Conservation (phyloP, 2,113 vertebrate species). For the Mesembrinibis cayennensis region DNA sequence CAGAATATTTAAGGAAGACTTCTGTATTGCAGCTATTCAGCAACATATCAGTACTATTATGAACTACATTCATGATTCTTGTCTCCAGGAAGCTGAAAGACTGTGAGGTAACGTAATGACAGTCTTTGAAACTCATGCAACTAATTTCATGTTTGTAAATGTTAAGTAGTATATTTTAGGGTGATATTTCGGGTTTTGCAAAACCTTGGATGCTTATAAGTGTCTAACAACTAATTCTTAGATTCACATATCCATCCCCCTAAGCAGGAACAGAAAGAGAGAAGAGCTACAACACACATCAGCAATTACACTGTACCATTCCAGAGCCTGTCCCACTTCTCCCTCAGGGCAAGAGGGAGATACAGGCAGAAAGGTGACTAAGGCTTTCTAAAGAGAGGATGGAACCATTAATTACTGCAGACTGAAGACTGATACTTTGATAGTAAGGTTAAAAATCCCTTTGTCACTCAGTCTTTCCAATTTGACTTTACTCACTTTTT, state of each 20-base stretch:
- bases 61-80: background rate
- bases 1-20: background rate
- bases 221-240: background rate
- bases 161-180: background rate
- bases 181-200: background rate
- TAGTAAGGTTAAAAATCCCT: background rate
- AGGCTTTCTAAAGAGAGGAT: background rate
- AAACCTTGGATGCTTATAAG: background rate
- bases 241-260: background rate
- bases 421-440: background rate
- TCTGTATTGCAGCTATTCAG: background rate
- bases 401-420: background rate
- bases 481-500: background rate
- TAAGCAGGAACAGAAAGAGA: background rate
- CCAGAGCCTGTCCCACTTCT: background rate
- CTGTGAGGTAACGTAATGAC: background rate
- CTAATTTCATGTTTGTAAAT: background rate
- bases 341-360: background rate
- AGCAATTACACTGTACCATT: background rate
- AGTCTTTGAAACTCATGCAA: background rate
- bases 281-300: background rate
- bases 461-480: background rate
- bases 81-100: background rate
- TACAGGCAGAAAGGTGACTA: background rate
- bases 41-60: background rate